Conservation (phyloP, 1,140 invertebrate genomes). For the Heliconius melpomene region DNA sequence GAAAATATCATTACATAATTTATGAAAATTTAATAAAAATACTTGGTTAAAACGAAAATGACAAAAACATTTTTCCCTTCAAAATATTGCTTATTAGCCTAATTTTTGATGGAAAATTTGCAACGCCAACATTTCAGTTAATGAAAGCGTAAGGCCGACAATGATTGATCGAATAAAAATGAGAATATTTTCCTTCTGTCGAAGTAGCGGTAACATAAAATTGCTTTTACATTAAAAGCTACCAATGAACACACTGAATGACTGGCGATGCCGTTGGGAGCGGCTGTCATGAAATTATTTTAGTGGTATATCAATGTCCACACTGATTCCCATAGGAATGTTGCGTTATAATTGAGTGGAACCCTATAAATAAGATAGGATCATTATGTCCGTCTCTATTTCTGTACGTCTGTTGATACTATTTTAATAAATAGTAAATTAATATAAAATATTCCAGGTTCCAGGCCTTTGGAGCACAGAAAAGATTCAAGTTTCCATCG, state of each 20-base stretch:
- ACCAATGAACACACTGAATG: slow-evolving; percentile 47
- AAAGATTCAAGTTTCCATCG: too few relatives aligned
- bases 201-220: slow-evolving; percentile 58
- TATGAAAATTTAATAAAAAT: background rate
- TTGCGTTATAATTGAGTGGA: slow-evolving; percentile 7
- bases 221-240: slow-evolving; percentile 75
- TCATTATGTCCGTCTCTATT: too few relatives aligned
- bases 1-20: too few relatives aligned
- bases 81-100: slow-evolving; percentile 10
- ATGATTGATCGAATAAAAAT: slow-evolving; percentile 63
- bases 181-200: slow-evolving; percentile 51
- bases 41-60: background rate
- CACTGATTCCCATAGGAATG: slow-evolving; percentile 28
- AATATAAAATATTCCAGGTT: too few relatives aligned
- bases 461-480: too few relatives aligned
- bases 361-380: too few relatives aligned
- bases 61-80: background rate
- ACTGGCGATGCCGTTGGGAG: slow-evolving; percentile 36
- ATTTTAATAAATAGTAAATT: background rate
- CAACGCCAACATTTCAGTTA: slow-evolving; percentile 25
- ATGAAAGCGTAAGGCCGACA: slow-evolving; percentile 33
- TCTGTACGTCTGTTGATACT: background rate
- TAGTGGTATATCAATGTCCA: slow-evolving; percentile 35
- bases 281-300: slow-evolving; percentile 36
- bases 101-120: slow-evolving; percentile 26